Evolutionary conservation across 2,888 invertebrate species (phyloP), one percentile per base, ranked within the genome.

Genomic region (Pammene fasciana): DNA sequence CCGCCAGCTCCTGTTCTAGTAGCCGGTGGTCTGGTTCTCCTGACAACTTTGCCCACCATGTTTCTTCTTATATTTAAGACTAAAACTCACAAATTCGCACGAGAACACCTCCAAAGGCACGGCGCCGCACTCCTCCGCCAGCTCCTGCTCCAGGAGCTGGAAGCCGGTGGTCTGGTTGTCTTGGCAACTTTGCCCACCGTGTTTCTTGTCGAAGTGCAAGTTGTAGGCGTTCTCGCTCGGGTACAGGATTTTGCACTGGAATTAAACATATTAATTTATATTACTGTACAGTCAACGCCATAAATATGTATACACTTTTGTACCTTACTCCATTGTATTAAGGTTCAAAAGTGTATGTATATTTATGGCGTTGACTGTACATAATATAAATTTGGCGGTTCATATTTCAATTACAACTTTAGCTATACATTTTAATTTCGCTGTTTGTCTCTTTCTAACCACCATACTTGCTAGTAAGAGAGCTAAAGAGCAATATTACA

Each of bases 181-280:
- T 36, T 26, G 34, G 56, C 56, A 56, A n/a, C 46, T 45, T 46
- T 50, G 50, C 54, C 14, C 41, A 14, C 70, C 41, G 54, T 70
- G 70, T 8, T 70, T 70, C 54, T 65, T 65, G 14, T 65, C 59
- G 60, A 70, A 70, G 16, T 70, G 70, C 0, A 41, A 45, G 65
- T 70, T 70, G 55, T 70, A 70, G 0, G 65, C 70, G 9, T 65
- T 70, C 54, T 70, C 70, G 18, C 65, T 70, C 5, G 70, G 70
- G 41, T 65, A 70, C 48, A 70, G 60, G 41, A 70, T 60, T n/a
- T 70, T 70, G 34, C 70, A 70, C 70, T 70, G 60, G 6, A 26
- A 54, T 43, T 26, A 8, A 61, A 45, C 5, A 18, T n/a, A n/a
- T n/a, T n/a, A n/a, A n/a, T n/a, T n/a, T n/a, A n/a, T n/a, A n/a